Evolutionary conservation across 2,113 vertebrate genomes (phyloP), one percentile per base, ranked within the genome.

Genomic region (Chitala chitala): DNA sequence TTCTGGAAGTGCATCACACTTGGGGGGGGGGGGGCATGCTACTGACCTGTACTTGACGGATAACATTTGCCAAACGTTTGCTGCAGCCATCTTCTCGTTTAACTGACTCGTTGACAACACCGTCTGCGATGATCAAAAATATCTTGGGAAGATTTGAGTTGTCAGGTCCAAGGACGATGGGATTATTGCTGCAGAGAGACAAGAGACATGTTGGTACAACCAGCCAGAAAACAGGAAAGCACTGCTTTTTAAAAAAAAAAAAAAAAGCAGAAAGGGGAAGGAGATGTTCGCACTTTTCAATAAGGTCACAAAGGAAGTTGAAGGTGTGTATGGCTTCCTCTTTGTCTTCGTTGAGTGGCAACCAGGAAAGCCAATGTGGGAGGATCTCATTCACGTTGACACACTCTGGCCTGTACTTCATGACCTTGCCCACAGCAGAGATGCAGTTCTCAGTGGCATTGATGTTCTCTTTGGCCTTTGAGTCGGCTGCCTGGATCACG

Each of bases 381-480:
- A 99, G 89, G 69, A 99, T 86, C 86, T 98, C 95, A 38, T 91
- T 94, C 22, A 95, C 94, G 8, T 93, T 96, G 46, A 96, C 86
- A 56, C 96, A 99, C 84, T 98, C 95, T 0, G 97, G 95, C 38
- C 94, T 88, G 79, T 93, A 99, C 76, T 96, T 94, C 93, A 95
- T 95, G 48, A 99, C 94, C 73, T 99, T 99, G 22, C 95, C 97
- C 1, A 99, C 96, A 1, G 96, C 98, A 0, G 98, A 99, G 86
- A 99, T 94, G 87, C 98, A 99, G 89, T 99, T 99, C 84, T 99
- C 98, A 12, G 98, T 99, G 36, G 98, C 98, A 51, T 98, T 99
- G 78, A 98, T 82, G 9, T 98, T 99, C 79, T 98, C 96, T 92
- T 99, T 99, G 81, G 89, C 86, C 90, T 92, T 95, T 20, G 96